Evolutionary conservation across 2,113 vertebrate genomes (phyloP).

Genomic region (Scomber colias): DNA sequence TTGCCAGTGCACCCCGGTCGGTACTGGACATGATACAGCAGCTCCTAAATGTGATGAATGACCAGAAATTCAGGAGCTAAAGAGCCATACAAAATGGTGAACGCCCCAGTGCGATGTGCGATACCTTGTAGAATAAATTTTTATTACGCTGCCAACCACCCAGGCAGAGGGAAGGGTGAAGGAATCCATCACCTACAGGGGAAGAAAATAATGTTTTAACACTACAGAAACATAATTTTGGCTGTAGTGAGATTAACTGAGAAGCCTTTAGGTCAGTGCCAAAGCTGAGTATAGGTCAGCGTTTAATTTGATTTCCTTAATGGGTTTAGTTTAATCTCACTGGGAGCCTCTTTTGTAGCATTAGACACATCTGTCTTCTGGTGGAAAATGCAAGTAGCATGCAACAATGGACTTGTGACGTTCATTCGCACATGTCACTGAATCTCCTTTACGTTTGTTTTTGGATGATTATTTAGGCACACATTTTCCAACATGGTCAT

Average conservation of each 20-base stretch:
- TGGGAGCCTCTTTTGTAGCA: not conserved
- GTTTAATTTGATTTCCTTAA: slow-evolving; percentile 17
- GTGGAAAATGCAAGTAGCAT: not conserved
- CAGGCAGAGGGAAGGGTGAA: not conserved
- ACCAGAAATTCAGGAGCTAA: slow-evolving; percentile 16
- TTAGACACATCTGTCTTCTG: slow-evolving; percentile 19
- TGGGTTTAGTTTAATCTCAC: slow-evolving; percentile 32
- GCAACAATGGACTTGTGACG: not conserved
- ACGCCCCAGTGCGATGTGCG: fast-evolving
- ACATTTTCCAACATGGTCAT: no score
- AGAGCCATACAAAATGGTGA: slow-evolving; percentile 4
- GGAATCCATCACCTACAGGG: slow-evolving; percentile 4
- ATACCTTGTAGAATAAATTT: not conserved
- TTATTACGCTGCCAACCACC: not conserved
- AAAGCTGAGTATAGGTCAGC: slow-evolving; percentile 12
- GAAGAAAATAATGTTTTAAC: slow-evolving; percentile 8
- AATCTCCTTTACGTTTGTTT: not conserved
- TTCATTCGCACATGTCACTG: not conserved
- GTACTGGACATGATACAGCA: not conserved
- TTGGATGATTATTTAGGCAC: not conserved
- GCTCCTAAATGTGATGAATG: slow-evolving; percentile 7
- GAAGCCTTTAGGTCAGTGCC: not conserved
- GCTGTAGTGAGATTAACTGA: not conserved
- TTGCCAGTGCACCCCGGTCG: no score
- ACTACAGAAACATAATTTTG: not conserved